These are phyloP conservation scores for Calidris pugnax DNA, from an alignment of 2,113 vertebrate species.

Conservation along the genomic window DNA sequence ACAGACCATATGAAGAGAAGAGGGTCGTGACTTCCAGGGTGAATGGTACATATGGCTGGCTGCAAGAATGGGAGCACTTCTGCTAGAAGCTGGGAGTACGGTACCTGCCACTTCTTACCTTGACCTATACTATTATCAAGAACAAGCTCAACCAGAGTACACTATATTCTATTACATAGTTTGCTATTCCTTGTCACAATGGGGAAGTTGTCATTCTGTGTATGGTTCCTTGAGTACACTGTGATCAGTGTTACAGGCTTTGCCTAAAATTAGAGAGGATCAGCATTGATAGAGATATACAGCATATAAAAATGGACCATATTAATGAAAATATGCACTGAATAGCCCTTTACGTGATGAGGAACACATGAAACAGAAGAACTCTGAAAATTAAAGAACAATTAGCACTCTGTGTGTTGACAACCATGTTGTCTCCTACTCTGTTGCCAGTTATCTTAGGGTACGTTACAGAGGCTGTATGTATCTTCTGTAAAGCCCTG, in stretches of 20 bases:
- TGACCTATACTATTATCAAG: neutral
- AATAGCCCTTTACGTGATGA: neutral
- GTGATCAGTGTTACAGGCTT: neutral
- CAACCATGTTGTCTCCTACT: neutral
- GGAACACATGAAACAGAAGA: neutral
- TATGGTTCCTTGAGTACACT: neutral
- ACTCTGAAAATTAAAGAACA: neutral
- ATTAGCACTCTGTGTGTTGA: neutral
- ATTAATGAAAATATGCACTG: neutral
- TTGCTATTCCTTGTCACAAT: neutral
- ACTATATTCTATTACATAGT: neutral
- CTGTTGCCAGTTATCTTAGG: neutral
- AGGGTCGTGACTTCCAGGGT: neutral
- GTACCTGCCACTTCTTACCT: neutral
- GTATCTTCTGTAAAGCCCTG: neutral
- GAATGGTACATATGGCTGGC: neutral
- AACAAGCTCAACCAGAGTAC: neutral
- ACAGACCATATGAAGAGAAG: neutral
- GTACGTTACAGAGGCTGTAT: neutral
- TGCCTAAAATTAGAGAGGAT: neutral
- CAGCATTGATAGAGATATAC: neutral
- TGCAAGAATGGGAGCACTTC: neutral
- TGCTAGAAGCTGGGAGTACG: neutral
- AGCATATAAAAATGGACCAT: rapidly evolving
- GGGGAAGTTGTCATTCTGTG: rapidly evolving